phyloP scores from a whole-genome alignment of 37 sponge, comb jelly and placozoan species.

The Dysidea cf. avara region DNA sequence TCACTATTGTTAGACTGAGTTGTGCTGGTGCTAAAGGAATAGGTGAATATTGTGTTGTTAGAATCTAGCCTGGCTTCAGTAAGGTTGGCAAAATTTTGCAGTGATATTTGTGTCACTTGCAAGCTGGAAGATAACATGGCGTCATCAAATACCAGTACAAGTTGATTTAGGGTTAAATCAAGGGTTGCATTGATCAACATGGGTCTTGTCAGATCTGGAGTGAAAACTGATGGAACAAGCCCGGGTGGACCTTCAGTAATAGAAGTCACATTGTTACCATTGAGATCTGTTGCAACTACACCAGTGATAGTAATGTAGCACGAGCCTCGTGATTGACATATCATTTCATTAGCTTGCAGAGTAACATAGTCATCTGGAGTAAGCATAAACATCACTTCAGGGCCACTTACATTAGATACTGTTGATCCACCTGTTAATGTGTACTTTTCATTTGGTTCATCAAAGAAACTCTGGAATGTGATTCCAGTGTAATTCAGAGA shows the following conservation, averaged over 20 bases:
- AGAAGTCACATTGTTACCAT: constrained; percentile 25
- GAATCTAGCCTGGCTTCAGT: neutral
- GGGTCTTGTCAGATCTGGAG: constrained; percentile 20
- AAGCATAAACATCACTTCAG: constrained; percentile 22
- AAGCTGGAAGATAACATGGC: constrained; percentile 15
- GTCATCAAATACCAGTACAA: constrained; percentile 50
- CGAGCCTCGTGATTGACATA: constrained; percentile 46
- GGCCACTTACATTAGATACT: constrained; percentile 10
- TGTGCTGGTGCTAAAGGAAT: neutral
- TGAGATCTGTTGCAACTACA: constrained; percentile 34
- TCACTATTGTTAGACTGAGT: constrained; percentile 23
- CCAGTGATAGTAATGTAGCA: constrained; percentile 34
- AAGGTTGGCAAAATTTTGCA: too few species aligned
- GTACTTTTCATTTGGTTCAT: constrained; percentile 24
- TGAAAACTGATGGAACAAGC: constrained; percentile 1
- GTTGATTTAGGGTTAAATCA: constrained; percentile 18
- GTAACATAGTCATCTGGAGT: constrained; percentile 20
- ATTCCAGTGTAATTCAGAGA: constrained; percentile 35
- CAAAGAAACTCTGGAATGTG: constrained; percentile 32
- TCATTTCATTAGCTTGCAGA: constrained; percentile 17
- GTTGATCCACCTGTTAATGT: constrained; percentile 46
- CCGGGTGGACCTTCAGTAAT: constrained; percentile 33
- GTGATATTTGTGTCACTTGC: constrained; percentile 3
- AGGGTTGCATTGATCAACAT: constrained; percentile 22
- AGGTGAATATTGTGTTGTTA: constrained; percentile 17